Evolutionary conservation across 2,888 invertebrate species (phyloP).

Genomic region (Brachypalpus laphriformis): DNA sequence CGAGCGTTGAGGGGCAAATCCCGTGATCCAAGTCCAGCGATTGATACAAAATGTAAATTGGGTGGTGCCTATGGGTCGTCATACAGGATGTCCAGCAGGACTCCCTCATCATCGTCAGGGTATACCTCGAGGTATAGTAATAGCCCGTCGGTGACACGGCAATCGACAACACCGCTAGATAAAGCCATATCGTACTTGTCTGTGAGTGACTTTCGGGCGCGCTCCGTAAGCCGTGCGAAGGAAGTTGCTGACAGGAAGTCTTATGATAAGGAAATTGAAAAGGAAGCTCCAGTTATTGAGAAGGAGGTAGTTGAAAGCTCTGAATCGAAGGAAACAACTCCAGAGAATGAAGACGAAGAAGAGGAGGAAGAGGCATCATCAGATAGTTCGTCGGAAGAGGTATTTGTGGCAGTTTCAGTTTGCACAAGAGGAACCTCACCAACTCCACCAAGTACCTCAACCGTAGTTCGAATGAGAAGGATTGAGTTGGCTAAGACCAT

Average conservation of each 20-base stretch:
- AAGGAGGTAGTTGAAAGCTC: slow-evolving; percentile 25
- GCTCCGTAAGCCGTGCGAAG: slow-evolving; percentile 79
- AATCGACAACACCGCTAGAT: slow-evolving; percentile 74
- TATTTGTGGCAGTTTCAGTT: slow-evolving; percentile 85
- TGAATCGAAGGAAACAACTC: slow-evolving; percentile 26
- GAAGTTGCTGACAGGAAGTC: slow-evolving; percentile 82
- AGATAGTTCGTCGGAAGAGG: slow-evolving; percentile 76
- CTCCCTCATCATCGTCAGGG: slow-evolving; percentile 65
- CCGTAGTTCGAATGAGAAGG: slow-evolving; percentile 87
- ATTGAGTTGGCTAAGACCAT: slow-evolving; percentile 89
- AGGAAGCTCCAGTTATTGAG: slow-evolving; percentile 78
- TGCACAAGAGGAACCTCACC: slow-evolving; percentile 91
- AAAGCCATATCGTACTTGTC: slow-evolving; percentile 81
- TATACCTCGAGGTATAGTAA: slow-evolving; percentile 76
- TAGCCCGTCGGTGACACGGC: slow-evolving; percentile 33
- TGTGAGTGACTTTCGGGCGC: slow-evolving; percentile 81
- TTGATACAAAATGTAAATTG: slow-evolving; percentile 79
- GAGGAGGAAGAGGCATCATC: slow-evolving; percentile 70
- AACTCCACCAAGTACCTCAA: slow-evolving; percentile 85
- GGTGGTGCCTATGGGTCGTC: slow-evolving; percentile 75
- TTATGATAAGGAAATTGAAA: slow-evolving; percentile 81
- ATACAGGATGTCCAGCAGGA: slow-evolving; percentile 76
- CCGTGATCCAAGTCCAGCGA: slow-evolving; percentile 84
- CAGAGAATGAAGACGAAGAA: slow-evolving; percentile 40
- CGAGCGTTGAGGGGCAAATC: slow-evolving; percentile 80